These are phyloP conservation scores for Pagrus major DNA, from an alignment of 2,113 vertebrate species.

Conservation along the genomic window DNA sequence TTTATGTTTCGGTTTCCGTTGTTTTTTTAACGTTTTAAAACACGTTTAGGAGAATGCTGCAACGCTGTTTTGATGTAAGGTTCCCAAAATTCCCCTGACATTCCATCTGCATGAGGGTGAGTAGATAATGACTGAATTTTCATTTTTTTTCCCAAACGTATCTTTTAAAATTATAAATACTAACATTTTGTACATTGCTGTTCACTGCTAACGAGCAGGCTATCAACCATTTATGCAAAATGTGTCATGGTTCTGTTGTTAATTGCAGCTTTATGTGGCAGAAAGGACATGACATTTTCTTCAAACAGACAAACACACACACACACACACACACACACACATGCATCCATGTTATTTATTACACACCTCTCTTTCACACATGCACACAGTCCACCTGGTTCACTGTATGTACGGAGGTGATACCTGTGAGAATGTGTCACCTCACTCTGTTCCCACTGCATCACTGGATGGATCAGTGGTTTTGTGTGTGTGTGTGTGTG, in stretches of 20 bases:
- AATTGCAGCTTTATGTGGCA: not conserved
- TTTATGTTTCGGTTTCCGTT: too few species aligned
- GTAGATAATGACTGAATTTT: too few species aligned
- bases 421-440: slow-evolving; percentile 86
- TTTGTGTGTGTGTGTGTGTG: slow-evolving; percentile 1
- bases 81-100: too few species aligned
- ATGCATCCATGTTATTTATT: too few species aligned
- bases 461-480: slow-evolving; percentile 46
- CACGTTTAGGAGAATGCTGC: too few species aligned
- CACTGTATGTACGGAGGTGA: slow-evolving; percentile 76
- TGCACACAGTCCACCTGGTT: slow-evolving; percentile 64
- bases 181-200: too few species aligned
- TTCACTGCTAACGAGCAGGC: slow-evolving; percentile 9
- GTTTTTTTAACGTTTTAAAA: too few species aligned
- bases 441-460: slow-evolving; percentile 78
- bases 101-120: too few species aligned
- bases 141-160: too few species aligned
- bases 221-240: slow-evolving; percentile 4
- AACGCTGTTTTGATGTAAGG: too few species aligned
- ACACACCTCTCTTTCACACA: slow-evolving; percentile 9
- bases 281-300: slow-evolving; percentile 1
- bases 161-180: too few species aligned
- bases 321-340: not conserved
- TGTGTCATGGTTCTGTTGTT: not conserved
- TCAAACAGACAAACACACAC: not conserved